phyloP scores from a whole-genome alignment of 2,888 invertebrate species.

The Drosophila siamana region DNA sequence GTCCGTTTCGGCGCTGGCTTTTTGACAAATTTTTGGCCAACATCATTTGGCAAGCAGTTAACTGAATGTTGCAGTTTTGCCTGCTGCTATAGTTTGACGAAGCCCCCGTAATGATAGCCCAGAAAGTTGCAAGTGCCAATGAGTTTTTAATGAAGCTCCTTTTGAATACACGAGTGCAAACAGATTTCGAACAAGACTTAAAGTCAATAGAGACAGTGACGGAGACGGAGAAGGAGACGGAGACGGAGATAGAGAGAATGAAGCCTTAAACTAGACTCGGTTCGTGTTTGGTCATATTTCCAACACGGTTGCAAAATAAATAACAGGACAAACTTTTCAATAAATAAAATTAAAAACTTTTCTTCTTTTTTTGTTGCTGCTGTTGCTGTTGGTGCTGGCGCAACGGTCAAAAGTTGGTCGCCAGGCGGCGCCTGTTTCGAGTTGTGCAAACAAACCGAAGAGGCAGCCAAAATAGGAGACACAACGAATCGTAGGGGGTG shows the following conservation, averaged over 20 bases:
- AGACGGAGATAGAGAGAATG: no score
- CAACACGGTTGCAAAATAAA: slow-evolving; percentile 74
- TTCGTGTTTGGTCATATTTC: slow-evolving; percentile 62
- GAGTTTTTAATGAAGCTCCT: slow-evolving; percentile 74
- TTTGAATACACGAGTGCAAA: slow-evolving; percentile 34
- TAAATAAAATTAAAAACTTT: slow-evolving; percentile 82
- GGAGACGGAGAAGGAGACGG: not conserved
- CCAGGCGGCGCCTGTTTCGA: slow-evolving; percentile 62
- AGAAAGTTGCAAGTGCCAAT: slow-evolving; percentile 72
- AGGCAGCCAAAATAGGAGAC: slow-evolving; percentile 50
- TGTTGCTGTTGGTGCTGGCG: slow-evolving; percentile 7
- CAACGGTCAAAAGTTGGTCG: slow-evolving; percentile 75
- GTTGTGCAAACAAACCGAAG: slow-evolving; percentile 66
- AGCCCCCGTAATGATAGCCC: slow-evolving; percentile 43
- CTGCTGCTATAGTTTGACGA: slow-evolving; percentile 40
- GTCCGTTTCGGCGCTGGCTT: slow-evolving; percentile 7
- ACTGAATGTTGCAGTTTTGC: slow-evolving; percentile 49
- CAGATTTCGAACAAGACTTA: slow-evolving; percentile 38
- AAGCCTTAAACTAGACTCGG: slow-evolving; percentile 32
- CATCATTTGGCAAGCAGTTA: slow-evolving; percentile 52
- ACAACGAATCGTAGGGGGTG: slow-evolving; percentile 19
- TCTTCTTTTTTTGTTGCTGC: slow-evolving; percentile 16
- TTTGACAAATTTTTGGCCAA: slow-evolving; percentile 61
- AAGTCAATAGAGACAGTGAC: slow-evolving; percentile 34
- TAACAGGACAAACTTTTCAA: slow-evolving; percentile 79